These are phyloP conservation scores for Heterodera carotae DNA, from an alignment of 1,140 invertebrate species.

Conservation along the genomic window DNA sequence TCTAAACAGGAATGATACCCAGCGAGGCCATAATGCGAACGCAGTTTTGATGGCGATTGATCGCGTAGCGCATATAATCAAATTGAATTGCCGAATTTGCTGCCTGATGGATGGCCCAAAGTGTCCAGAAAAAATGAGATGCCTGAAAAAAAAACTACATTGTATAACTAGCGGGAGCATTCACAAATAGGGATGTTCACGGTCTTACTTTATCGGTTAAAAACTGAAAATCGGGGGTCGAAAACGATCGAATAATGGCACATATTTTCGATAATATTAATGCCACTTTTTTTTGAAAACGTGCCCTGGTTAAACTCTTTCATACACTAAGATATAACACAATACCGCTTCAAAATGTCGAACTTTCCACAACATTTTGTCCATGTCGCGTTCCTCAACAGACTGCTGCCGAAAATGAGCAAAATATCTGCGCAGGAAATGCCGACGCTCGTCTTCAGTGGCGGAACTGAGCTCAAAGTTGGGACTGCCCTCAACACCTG, in stretches of 20 bases:
- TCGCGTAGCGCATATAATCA: slow-evolving; percentile 82
- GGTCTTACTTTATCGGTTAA: too few species aligned
- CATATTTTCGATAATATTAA: slow-evolving; percentile 36
- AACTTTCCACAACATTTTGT: slow-evolving; percentile 34
- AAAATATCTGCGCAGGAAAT: slow-evolving; percentile 53
- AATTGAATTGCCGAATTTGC: slow-evolving; percentile 84
- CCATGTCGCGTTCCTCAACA: slow-evolving; percentile 35
- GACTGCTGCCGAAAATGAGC: slow-evolving; percentile 17
- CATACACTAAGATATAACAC: too few species aligned
- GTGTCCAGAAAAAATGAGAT: slow-evolving; percentile 85
- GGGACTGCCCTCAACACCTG: slow-evolving; percentile 66
- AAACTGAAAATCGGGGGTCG: slow-evolving; percentile 4
- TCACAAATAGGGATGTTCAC: too few species aligned
- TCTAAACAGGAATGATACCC: background rate
- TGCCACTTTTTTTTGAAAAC: too few species aligned
- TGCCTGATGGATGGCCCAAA: slow-evolving; percentile 76
- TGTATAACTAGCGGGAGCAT: background rate
- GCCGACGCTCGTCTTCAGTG: slow-evolving; percentile 43
- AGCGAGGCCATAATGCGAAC: slow-evolving; percentile 3
- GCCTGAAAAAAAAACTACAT: slow-evolving; percentile 68
- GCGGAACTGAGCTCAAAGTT: slow-evolving; percentile 56
- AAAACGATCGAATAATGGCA: slow-evolving; percentile 18
- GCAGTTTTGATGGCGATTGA: slow-evolving; percentile 33
- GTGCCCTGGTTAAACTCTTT: too few species aligned
- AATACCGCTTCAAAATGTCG: slow-evolving; percentile 57